Evolutionary conservation across 2,888 invertebrate species (phyloP).

Genomic region (Choreutis nemorana): DNA sequence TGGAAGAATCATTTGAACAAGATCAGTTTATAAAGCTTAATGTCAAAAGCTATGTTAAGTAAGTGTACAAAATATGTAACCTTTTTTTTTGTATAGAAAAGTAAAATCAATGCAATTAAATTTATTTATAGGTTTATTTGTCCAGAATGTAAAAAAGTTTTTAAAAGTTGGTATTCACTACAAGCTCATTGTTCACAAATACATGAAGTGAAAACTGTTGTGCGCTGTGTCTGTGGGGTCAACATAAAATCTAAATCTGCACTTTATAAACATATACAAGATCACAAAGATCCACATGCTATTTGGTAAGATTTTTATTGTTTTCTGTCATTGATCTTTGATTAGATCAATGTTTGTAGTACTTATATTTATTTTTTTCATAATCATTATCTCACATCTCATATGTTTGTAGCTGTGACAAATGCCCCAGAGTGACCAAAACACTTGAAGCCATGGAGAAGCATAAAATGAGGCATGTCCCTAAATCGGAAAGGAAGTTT

Average conservation of each 20-base stretch:
- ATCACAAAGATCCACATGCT: conserved; percentile 56
- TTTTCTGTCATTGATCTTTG: not conserved
- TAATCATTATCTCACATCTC: not conserved
- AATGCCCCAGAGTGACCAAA: conserved; percentile 60
- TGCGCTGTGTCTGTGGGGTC: conserved; percentile 54
- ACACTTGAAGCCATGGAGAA: conserved; percentile 48
- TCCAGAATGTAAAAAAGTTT: conserved; percentile 38
- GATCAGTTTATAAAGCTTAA: conserved; percentile 30
- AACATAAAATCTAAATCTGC: conserved; percentile 56
- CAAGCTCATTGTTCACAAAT: conserved; percentile 36
- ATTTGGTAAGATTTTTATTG: conserved; percentile 36
- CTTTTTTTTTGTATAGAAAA: conserved; percentile 1
- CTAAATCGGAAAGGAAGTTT: conserved; percentile 58
- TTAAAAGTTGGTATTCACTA: conserved; percentile 55
- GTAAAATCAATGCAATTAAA: not conserved
- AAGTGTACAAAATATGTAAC: conserved; percentile 15
- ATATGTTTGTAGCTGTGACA: conserved; percentile 47
- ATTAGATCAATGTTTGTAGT: conserved; percentile 1
- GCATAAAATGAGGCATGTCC: conserved; percentile 60
- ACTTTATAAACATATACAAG: conserved; percentile 60
- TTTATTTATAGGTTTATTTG: conserved; percentile 45
- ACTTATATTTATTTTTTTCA: conserved; percentile 1
- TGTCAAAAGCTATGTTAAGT: conserved; percentile 49
- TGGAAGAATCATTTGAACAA: no score
- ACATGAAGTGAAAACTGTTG: conserved; percentile 42